phyloP scores from a whole-genome alignment of 2,797 vertebrate genomes.

The Orestias chungarensis region DNA sequence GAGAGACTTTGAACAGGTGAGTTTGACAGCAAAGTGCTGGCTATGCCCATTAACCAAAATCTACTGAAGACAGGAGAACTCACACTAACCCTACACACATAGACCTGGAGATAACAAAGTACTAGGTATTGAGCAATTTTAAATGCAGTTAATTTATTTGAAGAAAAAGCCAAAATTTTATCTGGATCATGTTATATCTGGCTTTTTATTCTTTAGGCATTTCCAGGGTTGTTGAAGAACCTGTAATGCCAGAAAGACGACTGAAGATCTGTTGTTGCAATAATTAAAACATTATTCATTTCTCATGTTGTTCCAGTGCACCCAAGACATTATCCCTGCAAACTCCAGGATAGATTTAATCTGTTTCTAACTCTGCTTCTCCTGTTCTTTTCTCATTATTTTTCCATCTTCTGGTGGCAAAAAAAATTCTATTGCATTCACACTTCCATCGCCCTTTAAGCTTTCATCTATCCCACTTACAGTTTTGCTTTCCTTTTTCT shows the following conservation, averaged over 20 bases:
- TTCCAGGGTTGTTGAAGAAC: no score
- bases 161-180: no score
- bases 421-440: conserved; percentile 39
- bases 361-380: conserved; percentile 30
- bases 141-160: no score
- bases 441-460: conserved; percentile 53
- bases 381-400: conserved; percentile 54
- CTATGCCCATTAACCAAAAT: no score
- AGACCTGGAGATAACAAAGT: no score
- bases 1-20: no score
- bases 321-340: neutral
- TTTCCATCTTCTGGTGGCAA: conserved; percentile 55
- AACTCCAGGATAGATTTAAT: conserved; percentile 19
- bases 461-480: conserved; percentile 65
- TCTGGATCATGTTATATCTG: no score
- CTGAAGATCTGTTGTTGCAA: neutral
- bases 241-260: conserved; percentile 3
- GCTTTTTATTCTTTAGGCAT: no score
- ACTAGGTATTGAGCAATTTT: no score
- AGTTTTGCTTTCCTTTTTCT: conserved; percentile 48
- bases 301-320: conserved; percentile 9
- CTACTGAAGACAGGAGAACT: no score
- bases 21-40: no score
- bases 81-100: no score
- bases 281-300: conserved; percentile 17